A percentile compares a stretch with the other conserved stretches of the same genome.
Conservation (phyloP, 2,888 invertebrate species). For the Unio pictorum region DNA sequence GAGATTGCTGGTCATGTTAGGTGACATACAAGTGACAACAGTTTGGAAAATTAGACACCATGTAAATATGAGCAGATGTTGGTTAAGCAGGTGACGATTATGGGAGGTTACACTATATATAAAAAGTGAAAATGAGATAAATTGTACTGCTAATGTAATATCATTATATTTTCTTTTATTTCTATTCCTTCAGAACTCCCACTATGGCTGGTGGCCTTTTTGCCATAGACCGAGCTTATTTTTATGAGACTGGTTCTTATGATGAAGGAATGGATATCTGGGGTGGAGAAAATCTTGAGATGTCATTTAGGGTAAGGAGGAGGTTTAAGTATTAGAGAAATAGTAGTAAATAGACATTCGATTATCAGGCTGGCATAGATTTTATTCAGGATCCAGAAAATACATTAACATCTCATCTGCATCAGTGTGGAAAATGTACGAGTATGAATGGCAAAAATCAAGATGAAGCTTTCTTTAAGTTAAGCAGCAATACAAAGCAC, state of each 20-base stretch:
- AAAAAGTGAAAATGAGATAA: neutral
- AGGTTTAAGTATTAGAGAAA: no score
- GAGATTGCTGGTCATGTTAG: no score
- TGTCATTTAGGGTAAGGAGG: slow-evolving; percentile 89
- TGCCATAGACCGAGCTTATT: slow-evolving; percentile 95
- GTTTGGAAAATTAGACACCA: no score
- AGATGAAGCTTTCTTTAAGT: no score
- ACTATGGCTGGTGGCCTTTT: slow-evolving; percentile 99
- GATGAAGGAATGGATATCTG: slow-evolving; percentile 99
- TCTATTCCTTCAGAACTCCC: slow-evolving; percentile 79
- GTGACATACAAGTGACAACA: no score
- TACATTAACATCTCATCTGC: no score
- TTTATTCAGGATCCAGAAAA: no score
- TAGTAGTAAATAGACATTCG: no score
- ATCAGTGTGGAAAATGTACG: no score
- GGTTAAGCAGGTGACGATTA: neutral
- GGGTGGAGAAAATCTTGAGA: slow-evolving; percentile 97
- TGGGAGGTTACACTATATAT: neutral
- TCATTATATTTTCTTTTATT: neutral
- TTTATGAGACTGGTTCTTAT: slow-evolving; percentile 97
- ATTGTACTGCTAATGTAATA: neutral
- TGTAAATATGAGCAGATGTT: neutral
- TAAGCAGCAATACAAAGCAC: no score
- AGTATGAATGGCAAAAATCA: no score
- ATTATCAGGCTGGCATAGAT: no score